A percentile compares a stretch with the other conserved stretches of the same genome.
Conservation (phyloP, 1,140 invertebrate genomes). For the Conus ventricosus region DNA sequence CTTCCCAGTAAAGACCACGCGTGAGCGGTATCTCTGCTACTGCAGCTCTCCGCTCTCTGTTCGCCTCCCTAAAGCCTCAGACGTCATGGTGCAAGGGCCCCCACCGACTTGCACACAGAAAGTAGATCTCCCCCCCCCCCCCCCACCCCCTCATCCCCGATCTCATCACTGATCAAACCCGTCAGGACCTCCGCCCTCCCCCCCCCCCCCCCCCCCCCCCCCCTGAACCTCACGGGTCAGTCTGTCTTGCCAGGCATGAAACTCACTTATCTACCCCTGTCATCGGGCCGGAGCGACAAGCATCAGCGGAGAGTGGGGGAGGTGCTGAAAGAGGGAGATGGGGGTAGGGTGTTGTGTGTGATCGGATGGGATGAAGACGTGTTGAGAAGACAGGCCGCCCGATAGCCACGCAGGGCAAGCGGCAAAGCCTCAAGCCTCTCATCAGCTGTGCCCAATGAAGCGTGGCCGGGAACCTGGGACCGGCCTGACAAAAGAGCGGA, state of each 20-base stretch:
- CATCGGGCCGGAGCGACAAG: not conserved
- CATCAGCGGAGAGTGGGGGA: not conserved
- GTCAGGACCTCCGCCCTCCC: too few species aligned
- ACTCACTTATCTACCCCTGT: slow-evolving; percentile 2
- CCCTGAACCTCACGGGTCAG: not conserved
- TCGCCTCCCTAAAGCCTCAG: too few species aligned
- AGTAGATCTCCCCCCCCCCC: too few species aligned
- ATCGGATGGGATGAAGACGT: not conserved
- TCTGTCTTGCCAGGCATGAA: not conserved
- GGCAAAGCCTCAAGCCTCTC: too few species aligned
- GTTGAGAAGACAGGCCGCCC: not conserved
- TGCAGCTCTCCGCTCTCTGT: too few species aligned
- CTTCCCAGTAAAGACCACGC: too few species aligned
- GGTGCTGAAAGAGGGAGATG: not conserved
- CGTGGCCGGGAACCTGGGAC: not conserved
- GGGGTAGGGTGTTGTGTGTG: not conserved
- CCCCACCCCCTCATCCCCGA: too few species aligned
- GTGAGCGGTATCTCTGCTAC: too few species aligned
- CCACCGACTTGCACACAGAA: not conserved
- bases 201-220: too few species aligned
- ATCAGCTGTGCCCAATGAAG: not conserved
- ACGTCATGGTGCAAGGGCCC: too few species aligned
- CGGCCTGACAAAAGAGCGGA: not conserved
- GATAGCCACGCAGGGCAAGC: not conserved
- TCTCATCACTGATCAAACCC: too few species aligned